These are phyloP conservation scores for Drosophila anomalata DNA, from an alignment of 2,888 invertebrate species.

Conservation along the genomic window DNA sequence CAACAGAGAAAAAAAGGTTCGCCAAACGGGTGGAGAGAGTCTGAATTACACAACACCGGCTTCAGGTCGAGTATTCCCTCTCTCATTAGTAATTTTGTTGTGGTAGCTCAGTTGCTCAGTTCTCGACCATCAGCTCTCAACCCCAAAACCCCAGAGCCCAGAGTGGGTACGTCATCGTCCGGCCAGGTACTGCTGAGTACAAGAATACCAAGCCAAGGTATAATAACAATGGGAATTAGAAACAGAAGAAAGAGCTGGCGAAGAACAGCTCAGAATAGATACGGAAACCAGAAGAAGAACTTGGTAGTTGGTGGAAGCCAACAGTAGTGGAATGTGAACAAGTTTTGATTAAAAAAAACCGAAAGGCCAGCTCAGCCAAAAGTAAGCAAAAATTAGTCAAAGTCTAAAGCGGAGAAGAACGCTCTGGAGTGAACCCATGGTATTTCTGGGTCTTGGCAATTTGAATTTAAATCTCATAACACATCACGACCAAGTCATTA, in stretches of 20 bases:
- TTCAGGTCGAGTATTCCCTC: constrained; percentile 5
- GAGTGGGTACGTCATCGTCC: constrained; percentile 36
- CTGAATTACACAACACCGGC: constrained; percentile 24
- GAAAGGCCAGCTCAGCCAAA: constrained; percentile 3
- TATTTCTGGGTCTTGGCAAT: constrained; percentile 54
- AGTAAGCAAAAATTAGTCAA: constrained; percentile 19
- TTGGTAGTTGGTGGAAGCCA: neutral
- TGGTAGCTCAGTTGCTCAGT: constrained; percentile 25
- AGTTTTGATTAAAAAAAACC: constrained; percentile 53
- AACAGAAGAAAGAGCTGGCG: constrained; percentile 13
- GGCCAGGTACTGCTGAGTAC: constrained; percentile 23
- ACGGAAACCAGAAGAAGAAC: constrained; percentile 23
- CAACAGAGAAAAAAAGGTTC: neutral
- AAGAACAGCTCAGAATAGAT: constrained; percentile 9
- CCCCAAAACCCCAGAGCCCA: neutral
- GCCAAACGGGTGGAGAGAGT: constrained; percentile 7
- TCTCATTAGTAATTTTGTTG: constrained; percentile 35
- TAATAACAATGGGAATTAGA: constrained; percentile 34
- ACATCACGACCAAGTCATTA: constrained; percentile 76
- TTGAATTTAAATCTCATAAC: constrained; percentile 70
- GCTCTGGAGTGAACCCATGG: constrained; percentile 13
- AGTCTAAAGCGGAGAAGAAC: constrained; percentile 21
- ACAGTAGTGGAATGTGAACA: constrained; percentile 39
- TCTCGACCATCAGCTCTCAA: neutral
- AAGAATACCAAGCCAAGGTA: constrained; percentile 32